Base-by-base conservation (phyloP, 2,888 invertebrate genomes). In the Dusona sp. region DNA sequence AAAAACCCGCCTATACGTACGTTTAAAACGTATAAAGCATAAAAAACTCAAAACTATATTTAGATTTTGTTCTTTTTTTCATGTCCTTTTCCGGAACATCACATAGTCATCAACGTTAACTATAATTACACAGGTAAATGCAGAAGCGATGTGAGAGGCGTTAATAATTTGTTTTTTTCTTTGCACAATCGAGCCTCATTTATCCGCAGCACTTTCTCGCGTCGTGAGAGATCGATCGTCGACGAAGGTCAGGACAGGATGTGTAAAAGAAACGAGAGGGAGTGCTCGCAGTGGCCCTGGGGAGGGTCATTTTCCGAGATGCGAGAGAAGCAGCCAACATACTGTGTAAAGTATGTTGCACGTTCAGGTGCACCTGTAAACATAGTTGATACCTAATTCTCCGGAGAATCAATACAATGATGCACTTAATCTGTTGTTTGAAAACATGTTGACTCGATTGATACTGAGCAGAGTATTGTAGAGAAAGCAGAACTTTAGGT, bases 201-300 rank as follows among this genome's bases (percentile, higher is more conserved):
- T 70, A 51, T 78, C 74, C 70, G 25, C 73, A 65, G 42, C 61
- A 75, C 79, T 83, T 83, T 77, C 86, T 85, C 81, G 79, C 61
- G 54, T 85, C 61, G 73, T 48, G 79, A 85, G 86, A 88, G 84
- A 88, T 88, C 82, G 87, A 88, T 87, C 83, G 84, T 73, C 82
- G 42, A 57, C 84, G 87, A 89, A 89, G 89, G 88, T 88, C 88
- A 72, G 77, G 83, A 82, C 79, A 48, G 77, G 81, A 85, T 83
- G 72, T 57, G 54, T 29, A 82, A 87, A 82, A 67, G 19, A 80
- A 61, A 67, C 38, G 83, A 83, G 81, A 85, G 80, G 80, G 79
- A 79, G 42, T 79, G 64, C 65, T 79, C 64, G 81, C 67, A n/a
- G 72, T 61, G 84, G 79, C 88, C 88, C 81, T 88, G 88, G 83